These are phyloP conservation scores for Diorhabda sublineata DNA, from an alignment of 1,140 invertebrate genomes.

Conservation along the genomic window DNA sequence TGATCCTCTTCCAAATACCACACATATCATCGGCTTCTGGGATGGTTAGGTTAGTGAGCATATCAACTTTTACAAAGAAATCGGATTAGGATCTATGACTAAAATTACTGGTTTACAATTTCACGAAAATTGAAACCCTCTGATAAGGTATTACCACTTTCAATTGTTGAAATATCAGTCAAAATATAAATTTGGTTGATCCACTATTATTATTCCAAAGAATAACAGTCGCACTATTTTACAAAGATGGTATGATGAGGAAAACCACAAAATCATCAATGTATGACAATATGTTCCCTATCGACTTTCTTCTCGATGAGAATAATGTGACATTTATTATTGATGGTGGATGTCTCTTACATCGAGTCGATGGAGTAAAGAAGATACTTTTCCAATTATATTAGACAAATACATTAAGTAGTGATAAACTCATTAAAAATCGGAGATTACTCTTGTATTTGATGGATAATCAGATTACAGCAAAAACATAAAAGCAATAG, in stretches of 20 bases:
- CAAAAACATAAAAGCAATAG: too few relatives aligned
- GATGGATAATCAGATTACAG: too few relatives aligned
- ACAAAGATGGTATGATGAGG: conserved; percentile 41
- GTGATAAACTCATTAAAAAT: not conserved
- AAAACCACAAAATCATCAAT: not conserved
- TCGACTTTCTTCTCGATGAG: not conserved
- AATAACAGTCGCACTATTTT: conserved; percentile 46
- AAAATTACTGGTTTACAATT: conserved; percentile 38
- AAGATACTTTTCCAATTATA: not conserved
- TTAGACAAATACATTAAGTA: not conserved
- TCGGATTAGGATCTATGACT: conserved; percentile 38
- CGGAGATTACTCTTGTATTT: too few relatives aligned
- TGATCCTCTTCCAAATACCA: conserved; percentile 43
- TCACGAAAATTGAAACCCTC: conserved; percentile 36
- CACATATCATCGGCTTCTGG: conserved; percentile 33
- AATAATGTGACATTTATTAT: not conserved
- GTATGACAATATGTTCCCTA: not conserved
- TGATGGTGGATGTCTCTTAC: not conserved
- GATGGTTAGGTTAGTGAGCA: conserved; percentile 39
- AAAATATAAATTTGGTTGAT: conserved; percentile 30
- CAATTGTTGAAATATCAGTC: too few relatives aligned
- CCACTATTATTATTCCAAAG: conserved; percentile 46
- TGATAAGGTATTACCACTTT: too few relatives aligned
- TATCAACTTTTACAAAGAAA: conserved; percentile 47
- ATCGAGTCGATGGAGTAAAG: not conserved